Percentiles rank a stretch among this genome's conserved stretches.
Conservation (phyloP, 2,888 invertebrate genomes). For the Cyrtodaria siliqua region DNA sequence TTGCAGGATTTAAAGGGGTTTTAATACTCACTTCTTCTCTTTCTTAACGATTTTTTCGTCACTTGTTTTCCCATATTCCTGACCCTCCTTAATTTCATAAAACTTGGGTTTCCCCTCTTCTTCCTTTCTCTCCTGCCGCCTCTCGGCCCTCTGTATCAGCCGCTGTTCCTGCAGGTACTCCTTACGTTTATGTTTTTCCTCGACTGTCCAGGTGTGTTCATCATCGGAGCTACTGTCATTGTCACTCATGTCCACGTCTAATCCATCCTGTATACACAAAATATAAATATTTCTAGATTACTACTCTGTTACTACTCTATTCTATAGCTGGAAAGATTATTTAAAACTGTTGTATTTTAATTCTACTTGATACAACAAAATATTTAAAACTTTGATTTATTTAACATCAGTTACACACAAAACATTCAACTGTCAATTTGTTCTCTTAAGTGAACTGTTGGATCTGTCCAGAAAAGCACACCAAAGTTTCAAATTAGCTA, state of each 20-base stretch:
- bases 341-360: too few species aligned
- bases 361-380: not conserved
- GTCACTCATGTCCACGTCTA: slow-evolving; percentile 66
- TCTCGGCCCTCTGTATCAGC: slow-evolving; percentile 86
- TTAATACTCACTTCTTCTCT: slow-evolving; percentile 56
- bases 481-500: too few species aligned
- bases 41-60: slow-evolving; percentile 67
- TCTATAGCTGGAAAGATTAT: too few species aligned
- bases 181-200: slow-evolving; percentile 84
- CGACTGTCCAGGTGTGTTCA: slow-evolving; percentile 90
- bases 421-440: too few species aligned
- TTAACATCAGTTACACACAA: too few species aligned
- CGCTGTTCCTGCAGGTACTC: slow-evolving; percentile 93
- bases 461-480: too few species aligned
- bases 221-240: slow-evolving; percentile 90
- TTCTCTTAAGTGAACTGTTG: too few species aligned
- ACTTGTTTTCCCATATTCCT: slow-evolving; percentile 87
- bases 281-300: too few species aligned
- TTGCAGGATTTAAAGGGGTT: too few species aligned
- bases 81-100: slow-evolving; percentile 89
- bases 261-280: slow-evolving; percentile 68
- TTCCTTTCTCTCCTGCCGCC: slow-evolving; percentile 85
- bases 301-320: too few species aligned
- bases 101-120: slow-evolving; percentile 87
- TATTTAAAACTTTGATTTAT: too few species aligned